These are phyloP conservation scores for Hemithea aestivaria DNA, from an alignment of 2,888 invertebrate genomes.

Conservation along the genomic window DNA sequence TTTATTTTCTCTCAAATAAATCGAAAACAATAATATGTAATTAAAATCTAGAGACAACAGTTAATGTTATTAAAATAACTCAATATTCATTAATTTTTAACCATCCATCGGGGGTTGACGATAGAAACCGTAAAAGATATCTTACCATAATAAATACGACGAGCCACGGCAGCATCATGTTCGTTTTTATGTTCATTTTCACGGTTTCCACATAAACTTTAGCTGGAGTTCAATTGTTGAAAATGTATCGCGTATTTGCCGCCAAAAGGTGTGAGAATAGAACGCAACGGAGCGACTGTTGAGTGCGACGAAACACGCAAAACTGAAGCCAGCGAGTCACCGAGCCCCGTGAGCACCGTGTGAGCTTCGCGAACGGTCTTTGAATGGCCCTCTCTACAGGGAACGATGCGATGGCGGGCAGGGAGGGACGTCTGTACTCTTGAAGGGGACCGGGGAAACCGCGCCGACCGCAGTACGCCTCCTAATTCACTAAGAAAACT, in stretches of 20 bases:
- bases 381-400: slow-evolving; percentile 73
- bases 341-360: slow-evolving; percentile 45
- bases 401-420: slow-evolving; percentile 73
- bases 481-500: slow-evolving; percentile 77
- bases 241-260: slow-evolving; percentile 46
- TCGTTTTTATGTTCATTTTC: slow-evolving; percentile 48
- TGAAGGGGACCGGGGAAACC: slow-evolving; percentile 65
- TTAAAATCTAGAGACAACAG: too few relatives aligned
- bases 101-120: too few relatives aligned
- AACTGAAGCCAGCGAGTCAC: slow-evolving; percentile 63
- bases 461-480: slow-evolving; percentile 57
- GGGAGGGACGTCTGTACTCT: slow-evolving; percentile 61
- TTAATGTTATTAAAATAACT: too few relatives aligned
- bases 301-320: slow-evolving; percentile 67
- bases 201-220: slow-evolving; percentile 60
- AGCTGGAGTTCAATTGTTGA: slow-evolving; percentile 27
- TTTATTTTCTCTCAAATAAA: too few relatives aligned
- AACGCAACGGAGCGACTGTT: slow-evolving; percentile 51
- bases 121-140: slow-evolving; percentile 11
- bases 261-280: slow-evolving; percentile 49
- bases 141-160: slow-evolving; percentile 63
- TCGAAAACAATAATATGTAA: too few relatives aligned
- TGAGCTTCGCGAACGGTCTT: slow-evolving; percentile 75
- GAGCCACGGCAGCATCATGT: slow-evolving; percentile 54
- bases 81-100: too few relatives aligned